Conservation (phyloP, 2,797 vertebrate species). For the Heteromormyrus szaboi region DNA sequence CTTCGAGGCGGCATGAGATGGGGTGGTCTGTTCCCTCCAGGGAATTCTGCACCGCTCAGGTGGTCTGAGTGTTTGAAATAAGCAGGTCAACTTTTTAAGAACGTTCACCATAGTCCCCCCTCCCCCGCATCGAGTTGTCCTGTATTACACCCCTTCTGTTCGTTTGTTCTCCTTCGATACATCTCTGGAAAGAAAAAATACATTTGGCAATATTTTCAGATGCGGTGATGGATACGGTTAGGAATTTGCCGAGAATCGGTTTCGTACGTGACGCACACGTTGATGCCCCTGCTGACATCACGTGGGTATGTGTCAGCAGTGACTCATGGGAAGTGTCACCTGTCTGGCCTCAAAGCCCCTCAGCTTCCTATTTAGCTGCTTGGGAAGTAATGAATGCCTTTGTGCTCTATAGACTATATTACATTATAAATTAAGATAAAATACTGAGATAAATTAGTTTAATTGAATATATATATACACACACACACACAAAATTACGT, state of each 20-base stretch:
- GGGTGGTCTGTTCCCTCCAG: neutral
- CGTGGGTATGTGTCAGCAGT: neutral
- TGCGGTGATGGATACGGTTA: neutral
- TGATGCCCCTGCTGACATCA: neutral
- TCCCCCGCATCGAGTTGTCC: neutral
- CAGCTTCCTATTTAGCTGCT: constrained; percentile 44
- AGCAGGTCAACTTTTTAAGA: neutral
- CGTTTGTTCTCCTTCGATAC: neutral
- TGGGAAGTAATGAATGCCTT: neutral
- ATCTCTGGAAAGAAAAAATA: neutral
- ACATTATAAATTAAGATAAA: neutral
- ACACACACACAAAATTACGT: neutral
- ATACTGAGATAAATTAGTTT: neutral
- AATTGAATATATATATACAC: neutral
- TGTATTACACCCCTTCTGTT: neutral
- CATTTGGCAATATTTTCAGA: neutral
- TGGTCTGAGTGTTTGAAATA: neutral
- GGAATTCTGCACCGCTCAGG: neutral
- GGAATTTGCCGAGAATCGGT: neutral
- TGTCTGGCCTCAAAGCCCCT: constrained; percentile 28
- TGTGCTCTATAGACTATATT: neutral
- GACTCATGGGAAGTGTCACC: constrained; percentile 12
- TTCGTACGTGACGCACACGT: neutral
- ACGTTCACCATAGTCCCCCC: neutral
- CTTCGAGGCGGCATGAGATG: neutral